Evolutionary conservation across 1,140 invertebrate species (phyloP).

Genomic region (Ostrea edulis): DNA sequence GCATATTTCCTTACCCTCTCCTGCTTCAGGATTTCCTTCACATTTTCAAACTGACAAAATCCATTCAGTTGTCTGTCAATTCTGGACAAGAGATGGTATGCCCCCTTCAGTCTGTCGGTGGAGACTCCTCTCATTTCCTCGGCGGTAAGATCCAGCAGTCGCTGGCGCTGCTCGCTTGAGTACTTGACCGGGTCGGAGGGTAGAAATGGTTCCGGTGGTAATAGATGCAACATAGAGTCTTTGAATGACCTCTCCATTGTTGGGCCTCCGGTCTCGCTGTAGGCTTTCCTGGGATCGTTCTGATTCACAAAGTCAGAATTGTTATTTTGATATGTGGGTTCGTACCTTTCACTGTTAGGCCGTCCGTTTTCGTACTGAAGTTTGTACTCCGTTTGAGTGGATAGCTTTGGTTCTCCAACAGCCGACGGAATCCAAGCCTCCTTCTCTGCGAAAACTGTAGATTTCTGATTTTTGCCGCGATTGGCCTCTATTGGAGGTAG

Average conservation of each 20-base stretch:
- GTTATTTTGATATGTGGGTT: slow-evolving; percentile 32
- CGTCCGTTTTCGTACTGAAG: slow-evolving; percentile 32
- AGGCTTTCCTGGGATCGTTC: neutral
- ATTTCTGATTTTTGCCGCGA: slow-evolving; percentile 52
- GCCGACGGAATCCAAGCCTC: slow-evolving; percentile 46
- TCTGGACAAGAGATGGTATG: slow-evolving; percentile 42
- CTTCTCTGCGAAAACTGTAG: slow-evolving; percentile 54
- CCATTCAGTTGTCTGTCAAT: slow-evolving; percentile 47
- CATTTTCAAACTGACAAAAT: slow-evolving; percentile 35
- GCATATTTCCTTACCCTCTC: slow-evolving; percentile 19
- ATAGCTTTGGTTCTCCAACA: slow-evolving; percentile 32
- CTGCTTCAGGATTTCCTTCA: slow-evolving; percentile 33
- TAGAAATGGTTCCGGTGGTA: slow-evolving; percentile 44
- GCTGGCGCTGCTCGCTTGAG: neutral
- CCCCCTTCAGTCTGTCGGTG: slow-evolving; percentile 41
- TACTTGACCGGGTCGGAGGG: slow-evolving; percentile 43
- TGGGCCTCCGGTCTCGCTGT: slow-evolving; percentile 2
- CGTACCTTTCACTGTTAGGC: slow-evolving; percentile 24
- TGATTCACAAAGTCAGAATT: slow-evolving; percentile 4
- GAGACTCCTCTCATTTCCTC: slow-evolving; percentile 40
- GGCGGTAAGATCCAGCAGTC: slow-evolving; percentile 20
- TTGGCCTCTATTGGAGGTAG: slow-evolving; percentile 53
- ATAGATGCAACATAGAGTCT: slow-evolving; percentile 13
- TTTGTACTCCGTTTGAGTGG: slow-evolving; percentile 49
- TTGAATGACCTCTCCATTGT: slow-evolving; percentile 13